phyloP scores from a whole-genome alignment of 2,888 invertebrate genomes.

The Agrotis segetum region DNA sequence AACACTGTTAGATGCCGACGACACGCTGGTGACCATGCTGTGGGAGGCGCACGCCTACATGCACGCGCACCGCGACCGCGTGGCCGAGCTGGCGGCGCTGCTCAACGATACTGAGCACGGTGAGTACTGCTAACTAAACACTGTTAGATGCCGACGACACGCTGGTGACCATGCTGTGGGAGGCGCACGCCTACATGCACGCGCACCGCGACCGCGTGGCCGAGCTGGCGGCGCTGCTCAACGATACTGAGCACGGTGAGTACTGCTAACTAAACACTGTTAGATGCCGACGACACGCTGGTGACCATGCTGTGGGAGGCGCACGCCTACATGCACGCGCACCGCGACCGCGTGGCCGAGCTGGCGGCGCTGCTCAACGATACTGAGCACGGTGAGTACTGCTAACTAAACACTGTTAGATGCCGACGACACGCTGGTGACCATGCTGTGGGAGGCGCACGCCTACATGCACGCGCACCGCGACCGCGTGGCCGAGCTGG shows the following conservation, averaged over 20 bases:
- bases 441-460: slow-evolving; percentile 97
- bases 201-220: slow-evolving; percentile 90
- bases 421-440: slow-evolving; percentile 92
- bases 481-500: slow-evolving; percentile 91
- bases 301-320: slow-evolving; percentile 98
- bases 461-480: slow-evolving; percentile 94
- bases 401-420: background rate
- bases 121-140: slow-evolving; percentile 13
- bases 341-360: slow-evolving; percentile 91
- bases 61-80: slow-evolving; percentile 91
- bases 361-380: slow-evolving; percentile 89
- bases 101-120: slow-evolving; percentile 64
- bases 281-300: slow-evolving; percentile 88
- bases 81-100: slow-evolving; percentile 92
- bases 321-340: slow-evolving; percentile 94
- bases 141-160: slow-evolving; percentile 78
- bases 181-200: slow-evolving; percentile 95
- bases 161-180: slow-evolving; percentile 97
- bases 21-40: slow-evolving; percentile 95
- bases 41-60: slow-evolving; percentile 97
- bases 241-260: slow-evolving; percentile 25
- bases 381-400: slow-evolving; percentile 21
- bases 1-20: slow-evolving; percentile 73
- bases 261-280: background rate
- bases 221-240: slow-evolving; percentile 91